Percentiles rank a stretch among this genome's conserved stretches.
Evolutionary conservation across 2,797 vertebrate genomes (phyloP).

Genomic region (Thalassophryne amazonica): DNA sequence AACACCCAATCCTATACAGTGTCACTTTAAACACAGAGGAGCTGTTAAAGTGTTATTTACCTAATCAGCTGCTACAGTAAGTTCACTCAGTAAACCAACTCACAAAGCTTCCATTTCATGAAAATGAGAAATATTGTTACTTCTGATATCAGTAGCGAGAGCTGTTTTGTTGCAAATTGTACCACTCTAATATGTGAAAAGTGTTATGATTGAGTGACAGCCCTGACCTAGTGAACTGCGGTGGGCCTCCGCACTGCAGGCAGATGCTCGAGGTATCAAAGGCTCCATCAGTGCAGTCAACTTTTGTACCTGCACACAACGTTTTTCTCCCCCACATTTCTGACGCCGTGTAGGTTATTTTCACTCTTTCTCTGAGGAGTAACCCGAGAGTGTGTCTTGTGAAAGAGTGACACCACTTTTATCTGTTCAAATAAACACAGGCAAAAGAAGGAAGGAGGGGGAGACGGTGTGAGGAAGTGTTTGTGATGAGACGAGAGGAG

Average conservation of each 20-base stretch:
- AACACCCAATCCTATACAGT: no score
- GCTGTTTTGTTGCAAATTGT: slow-evolving; percentile 17
- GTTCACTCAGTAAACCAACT: no score
- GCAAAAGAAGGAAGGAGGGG: neutral
- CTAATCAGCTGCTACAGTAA: no score
- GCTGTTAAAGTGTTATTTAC: no score
- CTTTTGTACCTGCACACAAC: slow-evolving; percentile 54
- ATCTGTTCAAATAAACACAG: slow-evolving; percentile 48
- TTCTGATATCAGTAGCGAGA: neutral
- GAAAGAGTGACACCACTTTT: slow-evolving; percentile 52
- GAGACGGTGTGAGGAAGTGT: slow-evolving; percentile 25
- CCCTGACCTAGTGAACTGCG: slow-evolving; percentile 58
- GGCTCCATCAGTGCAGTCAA: slow-evolving; percentile 40
- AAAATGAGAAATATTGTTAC: no score
- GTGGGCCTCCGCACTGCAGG: slow-evolving; percentile 42
- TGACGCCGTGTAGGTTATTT: slow-evolving; percentile 35
- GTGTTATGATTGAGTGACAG: slow-evolving; percentile 40
- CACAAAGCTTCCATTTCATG: no score
- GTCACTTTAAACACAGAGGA: no score
- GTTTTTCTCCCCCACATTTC: slow-evolving; percentile 26
- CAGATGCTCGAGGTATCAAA: slow-evolving; percentile 62
- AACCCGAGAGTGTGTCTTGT: slow-evolving; percentile 34
- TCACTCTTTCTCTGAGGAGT: slow-evolving; percentile 31
- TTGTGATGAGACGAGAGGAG: slow-evolving; percentile 14
- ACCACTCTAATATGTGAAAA: slow-evolving; percentile 24